Base-by-base conservation (phyloP, 2,113 vertebrate species). In the Laterallus jamaicensis region DNA sequence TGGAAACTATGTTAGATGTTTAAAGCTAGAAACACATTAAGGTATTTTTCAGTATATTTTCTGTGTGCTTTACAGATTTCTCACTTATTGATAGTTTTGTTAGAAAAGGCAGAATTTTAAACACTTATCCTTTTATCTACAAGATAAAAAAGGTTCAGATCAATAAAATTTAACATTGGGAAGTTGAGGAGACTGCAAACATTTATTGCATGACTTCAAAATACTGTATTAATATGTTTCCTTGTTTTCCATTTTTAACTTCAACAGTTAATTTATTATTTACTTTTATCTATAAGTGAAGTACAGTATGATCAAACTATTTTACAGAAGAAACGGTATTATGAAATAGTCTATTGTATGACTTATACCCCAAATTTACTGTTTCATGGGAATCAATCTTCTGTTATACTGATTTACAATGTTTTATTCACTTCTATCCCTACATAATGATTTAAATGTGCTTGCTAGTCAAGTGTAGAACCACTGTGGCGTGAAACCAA, bases 21-120 rank as follows among this genome's bases (percentile, higher is more conserved):
- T 79, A 54, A 64, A 44, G 32, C 24, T 73, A 77, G 40, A 86
- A 68, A 50, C 9, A 77, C 16, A 75, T 70, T 32, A 67, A 95
- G 7, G 31, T 59, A 63, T 39, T 82, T 68, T 75, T 49, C 2
- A 42, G 12, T 50, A 35, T 42, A 10, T 90, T 89, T 89, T 84
- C 49, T 35, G 4, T 49, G 10, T 77, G 40, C 54, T 79, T 89
- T 85, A 50, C 17, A 50, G 16, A 59, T 79, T 68, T 94, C 26
- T 89, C 32, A 18, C 15, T 82, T 78, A 86, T 71, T 49, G 35
- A 76, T 71, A 11, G 11, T 21, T 86, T 81, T 90, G 3, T 90
- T 80, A 66, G 70, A 69, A 90, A 62, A 92, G 58, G 78, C 9
- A 66, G 78, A 76, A 92, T 94, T 82, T 93, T 70, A 60, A 80